Evolutionary conservation across 2,888 invertebrate species (phyloP).

Genomic region (Troglohyphantes excavatus): DNA sequence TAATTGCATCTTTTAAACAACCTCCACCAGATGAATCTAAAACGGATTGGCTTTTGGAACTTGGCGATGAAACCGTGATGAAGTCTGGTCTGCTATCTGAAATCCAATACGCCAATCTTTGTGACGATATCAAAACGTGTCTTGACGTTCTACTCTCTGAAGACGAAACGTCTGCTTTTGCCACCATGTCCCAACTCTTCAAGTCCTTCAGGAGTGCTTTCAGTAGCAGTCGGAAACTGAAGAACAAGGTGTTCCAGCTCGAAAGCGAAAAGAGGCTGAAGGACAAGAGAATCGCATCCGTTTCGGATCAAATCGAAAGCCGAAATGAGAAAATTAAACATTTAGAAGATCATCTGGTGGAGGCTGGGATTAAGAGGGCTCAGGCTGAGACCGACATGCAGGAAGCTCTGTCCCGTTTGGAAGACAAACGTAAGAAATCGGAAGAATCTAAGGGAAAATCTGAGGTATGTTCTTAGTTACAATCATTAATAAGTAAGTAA

Average conservation of each 20-base stretch:
- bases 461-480: too few species aligned
- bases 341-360: not conserved
- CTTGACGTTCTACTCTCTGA: not conserved
- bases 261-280: not conserved
- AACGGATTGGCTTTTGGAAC: not conserved
- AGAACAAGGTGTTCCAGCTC: slow-evolving; percentile 9
- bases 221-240: not conserved
- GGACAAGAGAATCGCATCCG: not conserved
- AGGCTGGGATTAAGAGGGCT: not conserved
- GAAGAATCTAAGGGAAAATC: not conserved
- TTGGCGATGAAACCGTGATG: not conserved
- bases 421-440: not conserved
- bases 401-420: not conserved
- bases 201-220: not conserved
- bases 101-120: not conserved
- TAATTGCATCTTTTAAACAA: not conserved
- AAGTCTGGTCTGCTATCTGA: not conserved
- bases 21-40: not conserved
- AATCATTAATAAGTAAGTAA: too few species aligned
- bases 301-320: not conserved
- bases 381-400: not conserved
- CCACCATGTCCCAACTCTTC: not conserved
- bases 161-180: not conserved
- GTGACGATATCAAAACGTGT: not conserved
- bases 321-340: not conserved